Evolutionary conservation across 2,113 vertebrate genomes (phyloP).

Genomic region (Alethe diademata): DNA sequence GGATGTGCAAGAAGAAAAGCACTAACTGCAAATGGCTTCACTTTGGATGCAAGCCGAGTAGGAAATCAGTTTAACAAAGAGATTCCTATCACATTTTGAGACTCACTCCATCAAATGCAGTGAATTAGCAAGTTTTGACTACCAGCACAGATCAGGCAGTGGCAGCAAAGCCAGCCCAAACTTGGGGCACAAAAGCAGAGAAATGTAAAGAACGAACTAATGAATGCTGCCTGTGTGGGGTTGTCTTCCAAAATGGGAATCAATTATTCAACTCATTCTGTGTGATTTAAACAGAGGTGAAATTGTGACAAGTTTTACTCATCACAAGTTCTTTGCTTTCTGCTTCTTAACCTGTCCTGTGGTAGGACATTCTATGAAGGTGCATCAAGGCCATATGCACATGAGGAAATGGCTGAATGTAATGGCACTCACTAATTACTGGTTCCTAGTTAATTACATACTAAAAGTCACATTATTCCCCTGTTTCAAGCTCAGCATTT

Average conservation of each 20-base stretch:
- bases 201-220: neutral
- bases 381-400: neutral
- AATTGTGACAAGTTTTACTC: neutral
- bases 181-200: neutral
- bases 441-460: neutral
- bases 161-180: neutral
- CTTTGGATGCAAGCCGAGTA: neutral
- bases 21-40: neutral
- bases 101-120: neutral
- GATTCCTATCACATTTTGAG: neutral
- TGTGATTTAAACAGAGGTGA: neutral
- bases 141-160: neutral
- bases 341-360: neutral
- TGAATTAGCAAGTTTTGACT: neutral
- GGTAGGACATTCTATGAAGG: neutral
- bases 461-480: neutral
- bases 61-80: slow-evolving; percentile 16
- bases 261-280: neutral
- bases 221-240: neutral
- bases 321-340: neutral
- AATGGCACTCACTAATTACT: neutral
- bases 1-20: accelerated
- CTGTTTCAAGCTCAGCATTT: neutral
- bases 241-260: neutral
- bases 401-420: neutral